These are phyloP conservation scores for Neoitamus cyanurus DNA, from an alignment of 2,888 invertebrate genomes.

Conservation along the genomic window DNA sequence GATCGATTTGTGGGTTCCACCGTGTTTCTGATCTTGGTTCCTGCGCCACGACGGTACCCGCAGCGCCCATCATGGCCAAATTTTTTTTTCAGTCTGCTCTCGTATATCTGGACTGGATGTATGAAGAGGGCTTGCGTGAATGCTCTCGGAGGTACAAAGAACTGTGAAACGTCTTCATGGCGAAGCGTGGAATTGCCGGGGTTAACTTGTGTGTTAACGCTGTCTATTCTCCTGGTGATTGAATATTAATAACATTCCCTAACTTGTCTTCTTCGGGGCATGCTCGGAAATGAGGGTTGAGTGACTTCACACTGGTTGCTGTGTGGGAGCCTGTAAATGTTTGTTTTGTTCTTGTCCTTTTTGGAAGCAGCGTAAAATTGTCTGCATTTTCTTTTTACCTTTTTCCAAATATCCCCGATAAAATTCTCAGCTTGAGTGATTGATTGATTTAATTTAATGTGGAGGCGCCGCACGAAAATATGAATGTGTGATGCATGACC, in stretches of 20 bases:
- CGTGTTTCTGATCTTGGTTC: not conserved
- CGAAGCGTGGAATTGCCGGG: slow-evolving; percentile 18
- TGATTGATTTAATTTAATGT: slow-evolving; percentile 37
- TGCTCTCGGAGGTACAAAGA: not conserved
- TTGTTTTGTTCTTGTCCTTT: slow-evolving; percentile 29
- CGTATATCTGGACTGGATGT: slow-evolving; percentile 6
- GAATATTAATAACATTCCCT: slow-evolving; percentile 41
- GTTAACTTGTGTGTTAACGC: slow-evolving; percentile 26
- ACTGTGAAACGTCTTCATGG: slow-evolving; percentile 42
- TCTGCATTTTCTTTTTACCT: not conserved
- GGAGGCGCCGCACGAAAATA: slow-evolving; percentile 16
- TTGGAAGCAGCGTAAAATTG: not conserved
- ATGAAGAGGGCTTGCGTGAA: not conserved
- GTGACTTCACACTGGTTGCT: slow-evolving; percentile 36
- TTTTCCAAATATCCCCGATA: not conserved
- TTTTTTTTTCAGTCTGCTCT: slow-evolving; percentile 24
- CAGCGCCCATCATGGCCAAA: slow-evolving; percentile 25
- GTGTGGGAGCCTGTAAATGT: slow-evolving; percentile 36
- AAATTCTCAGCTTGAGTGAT: slow-evolving; percentile 33
- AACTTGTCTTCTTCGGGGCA: not conserved
- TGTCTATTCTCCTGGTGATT: slow-evolving; percentile 25
- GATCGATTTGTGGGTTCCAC: slow-evolving; percentile 42
- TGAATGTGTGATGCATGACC: not conserved
- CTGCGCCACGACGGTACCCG: slow-evolving; percentile 17
- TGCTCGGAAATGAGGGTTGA: slow-evolving; percentile 28